phyloP scores from a whole-genome alignment of 1,140 invertebrate species.

The Drosophila arizonae region DNA sequence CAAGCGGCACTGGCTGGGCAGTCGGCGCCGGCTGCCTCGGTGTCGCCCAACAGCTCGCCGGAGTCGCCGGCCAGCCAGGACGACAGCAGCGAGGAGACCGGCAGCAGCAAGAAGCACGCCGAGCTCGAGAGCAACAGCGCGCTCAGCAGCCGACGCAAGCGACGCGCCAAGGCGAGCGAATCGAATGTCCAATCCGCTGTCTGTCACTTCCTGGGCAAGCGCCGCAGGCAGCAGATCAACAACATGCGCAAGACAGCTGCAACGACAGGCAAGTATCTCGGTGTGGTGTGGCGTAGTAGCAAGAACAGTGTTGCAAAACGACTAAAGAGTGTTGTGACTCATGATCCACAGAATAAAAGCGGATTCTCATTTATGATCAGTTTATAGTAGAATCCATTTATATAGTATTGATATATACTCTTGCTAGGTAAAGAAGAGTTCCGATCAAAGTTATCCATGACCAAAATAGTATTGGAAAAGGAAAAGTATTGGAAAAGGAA shows the following conservation, averaged over 20 bases:
- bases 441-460: no score
- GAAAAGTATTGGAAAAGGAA: no score
- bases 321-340: neutral
- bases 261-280: slow-evolving; percentile 57
- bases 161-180: slow-evolving; percentile 83
- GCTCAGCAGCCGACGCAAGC: slow-evolving; percentile 81
- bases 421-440: no score
- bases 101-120: slow-evolving; percentile 52
- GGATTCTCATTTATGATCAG: no score
- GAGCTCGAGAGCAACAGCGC: slow-evolving; percentile 54
- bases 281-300: neutral
- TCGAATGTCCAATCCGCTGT: slow-evolving; percentile 20
- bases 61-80: slow-evolving; percentile 78
- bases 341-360: no score
- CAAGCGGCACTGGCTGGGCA: neutral
- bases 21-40: slow-evolving; percentile 2
- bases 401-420: no score
- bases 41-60: slow-evolving; percentile 66
- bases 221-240: slow-evolving; percentile 55
- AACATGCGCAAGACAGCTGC: slow-evolving; percentile 52
- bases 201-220: slow-evolving; percentile 58
- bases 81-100: slow-evolving; percentile 73
- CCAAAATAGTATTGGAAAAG: no score
- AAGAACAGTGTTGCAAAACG: neutral
- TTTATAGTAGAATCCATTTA: no score